Base-by-base conservation (phyloP, 2,888 invertebrate genomes). In the Uropetala carovei region DNA sequence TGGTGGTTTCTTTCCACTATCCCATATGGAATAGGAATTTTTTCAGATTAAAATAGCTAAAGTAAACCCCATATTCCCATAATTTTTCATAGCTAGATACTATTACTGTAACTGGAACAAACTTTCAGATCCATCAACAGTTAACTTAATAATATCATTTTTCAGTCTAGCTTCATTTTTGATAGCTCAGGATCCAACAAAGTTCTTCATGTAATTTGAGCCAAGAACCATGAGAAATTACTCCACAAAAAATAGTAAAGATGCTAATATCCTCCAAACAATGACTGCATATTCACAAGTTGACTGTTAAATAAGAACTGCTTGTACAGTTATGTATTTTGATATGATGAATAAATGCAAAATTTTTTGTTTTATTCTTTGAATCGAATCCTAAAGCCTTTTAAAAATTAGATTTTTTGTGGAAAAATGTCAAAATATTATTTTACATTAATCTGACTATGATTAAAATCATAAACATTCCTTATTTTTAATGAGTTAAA, bases 331-430 rank as follows among this genome's bases (percentile, higher is more conserved):
- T 16, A 85, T 14, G 7, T 14, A 60, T 60, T 4, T 86, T 64
- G 89, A 64, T 89, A 64, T 89, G 89, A 43, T 10, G 18, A 68
- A n/a, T 64, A 89, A 68, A 64, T 89, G 64, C 43, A n/a, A 18
- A 64, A n/a, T 43, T n/a, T 43, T 30, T 18, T 43, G 11, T 18
- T 56, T n/a, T 11, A 85, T 18, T 18, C n/a, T 60, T 18, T 11
- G n/a, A 89, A 11, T n/a, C 11, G 10, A 89, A 16, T n/a, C 18
- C 22, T 0, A 75, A 18, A 75, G 22, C 75, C 64, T n/a, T 22
- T 75, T 10, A 75, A 16, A 16, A 18, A 82, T 59, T 59, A 59
- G 22, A 13, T 30, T 16, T 9, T 5, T 8, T 14, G 27, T 22
- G 14, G 58, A 59, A 60, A 27, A 27, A 27, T 30, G 59, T 60